Percentiles rank a stretch among this genome's conserved stretches.
These are phyloP conservation scores for Mormyrus lacerda DNA, from an alignment of 2,113 vertebrate species.

Conservation along the genomic window DNA sequence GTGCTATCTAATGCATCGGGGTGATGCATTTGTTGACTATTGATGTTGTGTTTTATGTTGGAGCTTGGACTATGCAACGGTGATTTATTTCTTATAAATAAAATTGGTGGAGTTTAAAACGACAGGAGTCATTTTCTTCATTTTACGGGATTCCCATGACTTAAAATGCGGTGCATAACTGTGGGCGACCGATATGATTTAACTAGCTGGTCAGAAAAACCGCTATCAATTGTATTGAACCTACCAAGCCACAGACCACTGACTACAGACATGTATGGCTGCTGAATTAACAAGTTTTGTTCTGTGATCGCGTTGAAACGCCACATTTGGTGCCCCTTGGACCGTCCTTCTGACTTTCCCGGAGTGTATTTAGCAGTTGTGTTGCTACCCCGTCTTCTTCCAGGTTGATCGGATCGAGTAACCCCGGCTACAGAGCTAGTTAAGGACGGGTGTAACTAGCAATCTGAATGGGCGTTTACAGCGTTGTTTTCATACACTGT, in stretches of 20 bases:
- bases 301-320: neutral
- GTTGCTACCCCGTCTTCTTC: neutral
- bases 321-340: neutral
- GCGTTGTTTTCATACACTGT: neutral
- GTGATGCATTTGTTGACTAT: conserved; percentile 4
- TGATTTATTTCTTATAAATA: conserved; percentile 46
- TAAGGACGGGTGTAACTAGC: neutral
- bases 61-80: conserved; percentile 50
- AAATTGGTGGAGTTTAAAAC: conserved; percentile 16
- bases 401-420: neutral
- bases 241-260: neutral
- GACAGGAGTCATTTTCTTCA: neutral
- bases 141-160: neutral
- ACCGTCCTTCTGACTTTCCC: neutral
- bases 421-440: neutral
- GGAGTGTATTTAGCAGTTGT: neutral
- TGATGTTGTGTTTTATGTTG: conserved; percentile 37
- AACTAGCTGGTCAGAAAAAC: neutral
- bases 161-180: neutral
- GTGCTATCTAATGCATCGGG: neutral
- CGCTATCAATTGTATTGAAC: neutral
- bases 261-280: neutral
- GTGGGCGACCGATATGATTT: neutral
- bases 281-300: neutral
- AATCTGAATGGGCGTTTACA: neutral